phyloP scores from a whole-genome alignment of 2,113 vertebrate species.

The Hylia prasina region DNA sequence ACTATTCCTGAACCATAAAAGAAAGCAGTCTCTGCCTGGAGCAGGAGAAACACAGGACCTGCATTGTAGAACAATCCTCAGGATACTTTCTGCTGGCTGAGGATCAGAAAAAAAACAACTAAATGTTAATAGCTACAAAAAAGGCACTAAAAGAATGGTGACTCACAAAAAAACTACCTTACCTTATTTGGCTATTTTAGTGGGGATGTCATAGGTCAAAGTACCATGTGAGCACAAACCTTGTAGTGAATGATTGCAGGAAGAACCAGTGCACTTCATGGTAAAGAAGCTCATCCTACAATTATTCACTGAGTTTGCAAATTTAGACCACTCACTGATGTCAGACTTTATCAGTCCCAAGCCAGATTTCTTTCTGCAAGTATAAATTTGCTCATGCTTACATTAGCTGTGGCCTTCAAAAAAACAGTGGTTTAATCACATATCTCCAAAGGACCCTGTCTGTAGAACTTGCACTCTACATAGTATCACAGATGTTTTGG shows the following conservation, averaged over 20 bases:
- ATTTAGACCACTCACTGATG: neutral
- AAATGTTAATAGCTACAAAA: neutral
- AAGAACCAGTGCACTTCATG: neutral
- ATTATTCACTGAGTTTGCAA: neutral
- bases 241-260: conserved; percentile 47
- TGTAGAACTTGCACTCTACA: neutral
- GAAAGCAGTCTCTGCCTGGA: neutral
- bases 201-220: conserved; percentile 48
- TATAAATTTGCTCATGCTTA: neutral
- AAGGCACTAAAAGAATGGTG: neutral
- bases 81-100: neutral
- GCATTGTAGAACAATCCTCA: neutral
- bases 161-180: conserved; percentile 9
- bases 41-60: neutral
- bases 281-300: neutral
- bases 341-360: neutral
- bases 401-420: neutral
- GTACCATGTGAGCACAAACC: conserved; percentile 24
- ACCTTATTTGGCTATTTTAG: conserved; percentile 35
- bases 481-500: neutral
- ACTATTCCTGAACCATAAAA: neutral
- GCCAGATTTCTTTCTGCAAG: neutral
- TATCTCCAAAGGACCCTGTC: neutral
- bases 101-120: conserved; percentile 3
- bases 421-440: neutral